These are phyloP conservation scores for Nicator chloris DNA, from an alignment of 2,113 vertebrate species.

Conservation along the genomic window DNA sequence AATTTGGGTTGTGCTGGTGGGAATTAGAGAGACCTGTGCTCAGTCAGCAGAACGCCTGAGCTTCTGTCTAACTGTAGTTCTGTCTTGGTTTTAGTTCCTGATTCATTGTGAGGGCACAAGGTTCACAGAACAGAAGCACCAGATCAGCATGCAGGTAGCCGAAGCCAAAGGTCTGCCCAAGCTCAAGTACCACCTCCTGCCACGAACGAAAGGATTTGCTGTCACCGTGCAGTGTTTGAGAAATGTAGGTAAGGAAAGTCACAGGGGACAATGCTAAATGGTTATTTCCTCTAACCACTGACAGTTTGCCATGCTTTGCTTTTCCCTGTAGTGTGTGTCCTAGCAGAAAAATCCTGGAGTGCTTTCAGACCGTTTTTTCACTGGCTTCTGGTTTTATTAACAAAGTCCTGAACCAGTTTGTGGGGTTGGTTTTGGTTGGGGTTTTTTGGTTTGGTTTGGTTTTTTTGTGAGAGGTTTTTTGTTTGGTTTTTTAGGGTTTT, in stretches of 20 bases:
- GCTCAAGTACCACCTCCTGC: slow-evolving; percentile 94
- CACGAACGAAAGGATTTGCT: slow-evolving; percentile 94
- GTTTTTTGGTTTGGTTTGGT: neutral
- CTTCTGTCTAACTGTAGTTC: neutral
- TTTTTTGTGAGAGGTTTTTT: neutral
- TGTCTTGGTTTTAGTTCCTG: slow-evolving; percentile 82
- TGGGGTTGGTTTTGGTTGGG: neutral
- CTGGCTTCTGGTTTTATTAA: neutral
- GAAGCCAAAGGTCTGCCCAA: slow-evolving; percentile 91
- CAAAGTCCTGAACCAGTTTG: neutral
- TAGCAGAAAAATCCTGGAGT: neutral
- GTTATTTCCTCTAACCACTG: neutral
- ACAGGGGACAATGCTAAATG: neutral
- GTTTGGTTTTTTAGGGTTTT: neutral
- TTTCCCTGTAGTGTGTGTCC: neutral
- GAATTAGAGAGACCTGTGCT: neutral
- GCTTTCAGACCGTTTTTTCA: neutral
- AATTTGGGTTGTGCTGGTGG: neutral
- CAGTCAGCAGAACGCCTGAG: neutral
- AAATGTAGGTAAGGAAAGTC: slow-evolving; percentile 84
- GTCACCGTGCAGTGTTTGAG: slow-evolving; percentile 91
- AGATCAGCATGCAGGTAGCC: slow-evolving; percentile 95
- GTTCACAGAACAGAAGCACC: slow-evolving; percentile 92
- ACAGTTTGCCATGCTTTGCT: neutral
- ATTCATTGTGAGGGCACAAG: slow-evolving; percentile 95